Base-by-base conservation (phyloP, 1,140 invertebrate species). In the Hestina assimilis region DNA sequence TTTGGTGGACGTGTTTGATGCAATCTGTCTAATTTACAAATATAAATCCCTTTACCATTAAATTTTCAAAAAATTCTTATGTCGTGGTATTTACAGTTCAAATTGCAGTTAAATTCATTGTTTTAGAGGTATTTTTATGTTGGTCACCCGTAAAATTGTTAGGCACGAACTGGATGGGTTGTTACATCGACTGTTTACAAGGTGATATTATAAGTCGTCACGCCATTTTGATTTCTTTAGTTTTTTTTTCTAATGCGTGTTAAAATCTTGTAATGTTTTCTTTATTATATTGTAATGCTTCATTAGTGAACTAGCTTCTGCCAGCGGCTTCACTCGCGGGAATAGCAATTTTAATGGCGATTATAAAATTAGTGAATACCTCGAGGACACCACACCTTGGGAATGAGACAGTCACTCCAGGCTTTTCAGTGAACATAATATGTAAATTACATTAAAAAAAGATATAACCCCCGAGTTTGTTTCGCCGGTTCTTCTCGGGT, bases 181-280 rank as follows among this genome's bases (percentile, higher is more conserved):
- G 62, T 70, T 53, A 62, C 62, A 48, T 64, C 66, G 66, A 67
- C 63, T 72, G 72, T 80, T 74, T 79, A 81, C 80, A 76, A 78
- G 72, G 62, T 73, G 63, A 80, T 80, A 77, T 80, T 79, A 75
- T 74, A 69, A 71, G 69, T 73, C 72, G 72, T 75, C 78, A 76
- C 77, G 74, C 63, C 63, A 63, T 76, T 76, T 75, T 65, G 26
- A 58, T 72, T 72, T 66, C 69, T 48, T 79, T 77, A 72, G 54
- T 63, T 69, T 50, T 68, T 72, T 69, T 66, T 63, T 46, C 19
- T 14, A 33, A 35, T 35, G 15, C 12, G 19, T 17, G 12, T 15
- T 12, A 14, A 12, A n/a, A 31, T 5, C 29, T 8, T 26, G 28
- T 17, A 11, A 5, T 9, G 28, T n/a, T 29, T 8, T 14, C 17